Evolutionary conservation across 2,888 invertebrate genomes (phyloP).

Genomic region (Synergus itoensis): DNA sequence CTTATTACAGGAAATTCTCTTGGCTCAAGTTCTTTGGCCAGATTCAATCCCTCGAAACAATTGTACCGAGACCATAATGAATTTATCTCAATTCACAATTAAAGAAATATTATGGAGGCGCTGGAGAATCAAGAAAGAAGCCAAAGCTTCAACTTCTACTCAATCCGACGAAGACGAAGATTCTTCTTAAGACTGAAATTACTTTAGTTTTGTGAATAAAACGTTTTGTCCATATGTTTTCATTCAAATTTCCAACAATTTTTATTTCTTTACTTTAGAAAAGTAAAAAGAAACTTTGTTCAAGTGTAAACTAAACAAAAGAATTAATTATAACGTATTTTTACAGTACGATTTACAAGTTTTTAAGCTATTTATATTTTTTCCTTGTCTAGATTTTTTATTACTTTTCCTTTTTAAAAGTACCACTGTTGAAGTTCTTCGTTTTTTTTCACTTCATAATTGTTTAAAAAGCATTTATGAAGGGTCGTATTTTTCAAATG

Average conservation of each 20-base stretch:
- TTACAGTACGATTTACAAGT: not conserved
- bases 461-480: not conserved
- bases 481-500: not conserved
- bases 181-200: constrained; percentile 57
- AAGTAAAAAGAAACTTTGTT: not conserved
- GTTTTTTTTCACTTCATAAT: not conserved
- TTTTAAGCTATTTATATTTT: not conserved
- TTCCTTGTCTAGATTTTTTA: not conserved
- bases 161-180: constrained; percentile 73
- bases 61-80: constrained; percentile 76
- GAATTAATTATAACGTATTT: constrained; percentile 43
- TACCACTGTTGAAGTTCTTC: not conserved
- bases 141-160: constrained; percentile 58
- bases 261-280: not conserved
- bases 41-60: constrained; percentile 67
- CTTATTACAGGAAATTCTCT: constrained; percentile 83
- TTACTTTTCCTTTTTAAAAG: not conserved
- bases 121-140: constrained; percentile 80
- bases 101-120: constrained; percentile 84
- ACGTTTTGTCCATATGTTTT: not conserved
- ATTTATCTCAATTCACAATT: constrained; percentile 81
- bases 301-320: not conserved
- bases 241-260: not conserved
- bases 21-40: constrained; percentile 82
- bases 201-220: constrained; percentile 15